Base-by-base conservation (phyloP, 53 echinoderm and acorn worm species). In the Astropecten irregularis region DNA sequence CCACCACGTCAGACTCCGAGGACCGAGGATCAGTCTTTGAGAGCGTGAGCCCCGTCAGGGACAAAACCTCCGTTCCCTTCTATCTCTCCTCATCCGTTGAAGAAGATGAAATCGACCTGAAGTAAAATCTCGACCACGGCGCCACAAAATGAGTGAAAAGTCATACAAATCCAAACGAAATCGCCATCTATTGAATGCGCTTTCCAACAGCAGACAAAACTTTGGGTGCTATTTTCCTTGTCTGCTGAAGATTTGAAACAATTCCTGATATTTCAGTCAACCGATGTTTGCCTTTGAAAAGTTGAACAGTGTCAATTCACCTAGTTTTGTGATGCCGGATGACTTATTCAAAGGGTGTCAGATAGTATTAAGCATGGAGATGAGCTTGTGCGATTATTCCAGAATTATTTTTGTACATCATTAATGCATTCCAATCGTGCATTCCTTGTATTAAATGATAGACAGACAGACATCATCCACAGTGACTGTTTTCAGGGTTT, bases 61-160 rank as follows among this genome's bases (percentile, higher is more conserved):
- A 85, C 26, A 71, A 63, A 25, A 29, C 82, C 2, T 47, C 30
- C 40, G 37, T 74, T 39, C 97, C 97, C 48, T 97, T 94, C 69
- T 86, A 82, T 33, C 76, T 97, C 18, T 97, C 97, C 15, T 82
- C 94, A 0, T 97, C 97, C 2, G 84, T 97, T 20, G 97, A 97
- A 18, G 97, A 97, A 71, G 97, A 97, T 36, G 93, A 97, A 19
- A 85, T 97, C 34, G 97, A 97, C 81, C 77, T 97, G 49, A 97
- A 97, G 67, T 97, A 13, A 62, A 35, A 22, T 32, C 29, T 10
- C 10, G 15, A 37, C 9, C 30, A 18, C 7, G 1, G 30, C 1
- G 4, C 54, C 3, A 5, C 9, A 2, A 54, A 22, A 51, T 4
- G 14, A n/a, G n/a, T n/a, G n/a, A n/a, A n/a, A n/a, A n/a, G n/a